Conservation (phyloP, 92 coral and sea anemone species). For the Parazoanthus atlanticus region DNA sequence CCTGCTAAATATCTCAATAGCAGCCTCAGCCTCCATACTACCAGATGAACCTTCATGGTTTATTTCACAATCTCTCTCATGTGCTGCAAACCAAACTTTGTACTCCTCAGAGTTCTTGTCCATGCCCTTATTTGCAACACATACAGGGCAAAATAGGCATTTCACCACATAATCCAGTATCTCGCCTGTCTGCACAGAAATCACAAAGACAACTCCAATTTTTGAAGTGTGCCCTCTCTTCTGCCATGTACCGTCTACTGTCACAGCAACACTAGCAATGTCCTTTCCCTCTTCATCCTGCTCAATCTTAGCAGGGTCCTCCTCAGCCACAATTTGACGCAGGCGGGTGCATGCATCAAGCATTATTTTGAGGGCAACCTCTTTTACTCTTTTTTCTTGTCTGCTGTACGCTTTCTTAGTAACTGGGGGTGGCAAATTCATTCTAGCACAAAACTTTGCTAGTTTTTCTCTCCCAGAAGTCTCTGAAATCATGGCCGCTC, state of each 20-base stretch:
- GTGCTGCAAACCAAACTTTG: slow-evolving; percentile 43
- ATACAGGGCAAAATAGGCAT: slow-evolving; percentile 49
- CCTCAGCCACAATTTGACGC: not conserved
- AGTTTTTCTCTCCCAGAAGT: slow-evolving; percentile 24
- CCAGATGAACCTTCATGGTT: slow-evolving; percentile 50
- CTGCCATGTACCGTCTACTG: slow-evolving; percentile 60
- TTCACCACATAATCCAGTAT: slow-evolving; percentile 51
- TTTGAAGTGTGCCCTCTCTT: slow-evolving; percentile 53
- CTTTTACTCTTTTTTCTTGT: not conserved
- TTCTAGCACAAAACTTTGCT: slow-evolving; percentile 11
- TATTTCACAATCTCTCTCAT: slow-evolving; percentile 42
- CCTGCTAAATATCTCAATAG: slow-evolving; percentile 46
- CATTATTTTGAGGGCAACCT: slow-evolving; percentile 4
- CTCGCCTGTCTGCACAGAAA: slow-evolving; percentile 48
- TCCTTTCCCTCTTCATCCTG: slow-evolving; percentile 19
- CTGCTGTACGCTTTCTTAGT: slow-evolving; percentile 10
- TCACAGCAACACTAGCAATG: slow-evolving; percentile 44
- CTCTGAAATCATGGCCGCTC: not conserved
- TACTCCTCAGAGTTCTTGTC: slow-evolving; percentile 40
- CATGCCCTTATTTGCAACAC: slow-evolving; percentile 38
- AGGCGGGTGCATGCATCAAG: slow-evolving; percentile 22
- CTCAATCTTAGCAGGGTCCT: slow-evolving; percentile 33
- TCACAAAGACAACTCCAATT: slow-evolving; percentile 55
- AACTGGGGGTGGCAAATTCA: slow-evolving; percentile 8
- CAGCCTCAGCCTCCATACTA: slow-evolving; percentile 56